Evolutionary conservation across 2,797 vertebrate species (phyloP), one percentile per base, ranked within the genome.

Genomic region (Bryconaethiops microstoma): DNA sequence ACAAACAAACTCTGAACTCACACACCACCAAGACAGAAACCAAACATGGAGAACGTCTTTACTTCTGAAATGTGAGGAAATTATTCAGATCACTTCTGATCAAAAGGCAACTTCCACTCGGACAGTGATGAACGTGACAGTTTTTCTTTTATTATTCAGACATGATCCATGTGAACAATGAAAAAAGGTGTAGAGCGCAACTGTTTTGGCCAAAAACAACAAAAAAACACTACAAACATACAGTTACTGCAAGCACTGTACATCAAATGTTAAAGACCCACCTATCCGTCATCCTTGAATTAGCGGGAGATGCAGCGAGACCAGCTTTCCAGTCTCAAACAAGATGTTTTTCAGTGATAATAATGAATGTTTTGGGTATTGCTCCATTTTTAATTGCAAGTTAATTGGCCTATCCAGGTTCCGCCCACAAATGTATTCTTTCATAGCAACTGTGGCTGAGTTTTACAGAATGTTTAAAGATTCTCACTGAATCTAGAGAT

Each of bases 1-100:
- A 89, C 75, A 83, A 63, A 71, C 13, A 79, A 87, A 78, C 63
- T 86, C 85, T 76, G 69, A 87, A 86, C 85, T 82, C 29, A 65
- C 83, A 83, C 76, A 83, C 83, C 87, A 88, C 86, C 88, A 87
- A 83, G 88, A 87, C 84, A 70, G 83, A 76, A 82, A 85, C 80
- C 88, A 84, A 86, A 91, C 89, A 91, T 55, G 79, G 88, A 91
- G 87, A 90, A 89, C 87, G 77, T 83, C 62, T 86, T 54, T 76
- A 74, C 89, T 85, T 79, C 71, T 69, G 89, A 89, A 89, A 90
- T 87, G 85, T 88, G 54, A 80, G 78, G 84, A 88, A 85, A 81
- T 40, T 29, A 25, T 76, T 84, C 60, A 71, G 68, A 59, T 48
- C 29, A 60, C 13, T 25, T 69, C 45, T 39, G 70, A 78, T 67